Percentiles rank a stretch among this genome's conserved stretches.
Conservation (phyloP, 2,888 invertebrate genomes). For the Alloscopus bannaensis region DNA sequence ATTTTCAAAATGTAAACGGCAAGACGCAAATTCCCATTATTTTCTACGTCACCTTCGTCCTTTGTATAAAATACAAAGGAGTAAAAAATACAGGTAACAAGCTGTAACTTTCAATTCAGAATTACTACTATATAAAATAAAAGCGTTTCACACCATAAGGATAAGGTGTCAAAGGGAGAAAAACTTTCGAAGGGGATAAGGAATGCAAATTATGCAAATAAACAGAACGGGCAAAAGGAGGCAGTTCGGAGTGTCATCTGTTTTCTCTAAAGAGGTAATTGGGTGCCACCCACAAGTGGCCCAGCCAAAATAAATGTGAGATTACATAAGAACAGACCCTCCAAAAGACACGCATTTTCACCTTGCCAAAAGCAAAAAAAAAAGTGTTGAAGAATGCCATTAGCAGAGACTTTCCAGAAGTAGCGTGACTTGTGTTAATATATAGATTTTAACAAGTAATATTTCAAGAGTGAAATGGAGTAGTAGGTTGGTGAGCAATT, state of each 20-base stretch:
- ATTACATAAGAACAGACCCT: no score
- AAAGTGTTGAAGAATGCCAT: neutral
- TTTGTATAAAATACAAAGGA: no score
- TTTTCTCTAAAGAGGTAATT: slow-evolving; percentile 57
- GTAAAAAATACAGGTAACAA: no score
- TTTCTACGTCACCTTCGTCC: no score
- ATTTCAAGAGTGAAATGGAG: neutral
- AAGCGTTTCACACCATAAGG: no score
- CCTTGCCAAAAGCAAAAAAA: slow-evolving; percentile 13
- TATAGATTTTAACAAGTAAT: slow-evolving; percentile 1
- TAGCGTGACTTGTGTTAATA: no score
- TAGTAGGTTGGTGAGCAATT: slow-evolving; percentile 20
- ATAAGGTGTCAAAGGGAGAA: no score
- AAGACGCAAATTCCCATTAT: no score
- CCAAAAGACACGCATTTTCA: slow-evolving; percentile 11
- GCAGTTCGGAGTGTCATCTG: slow-evolving; percentile 56
- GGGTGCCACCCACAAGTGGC: slow-evolving; percentile 51
- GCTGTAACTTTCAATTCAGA: no score
- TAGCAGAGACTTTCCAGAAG: slow-evolving; percentile 1
- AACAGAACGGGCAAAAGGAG: slow-evolving; percentile 34
- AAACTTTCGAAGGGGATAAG: neutral
- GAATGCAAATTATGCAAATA: slow-evolving; percentile 62
- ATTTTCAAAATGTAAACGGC: no score
- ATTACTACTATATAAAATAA: no score
- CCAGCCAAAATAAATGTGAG: slow-evolving; percentile 8